Evolutionary conservation across 2,888 invertebrate species (phyloP), one percentile per base, ranked within the genome.

Genomic region (Iphiclides podalirius): DNA sequence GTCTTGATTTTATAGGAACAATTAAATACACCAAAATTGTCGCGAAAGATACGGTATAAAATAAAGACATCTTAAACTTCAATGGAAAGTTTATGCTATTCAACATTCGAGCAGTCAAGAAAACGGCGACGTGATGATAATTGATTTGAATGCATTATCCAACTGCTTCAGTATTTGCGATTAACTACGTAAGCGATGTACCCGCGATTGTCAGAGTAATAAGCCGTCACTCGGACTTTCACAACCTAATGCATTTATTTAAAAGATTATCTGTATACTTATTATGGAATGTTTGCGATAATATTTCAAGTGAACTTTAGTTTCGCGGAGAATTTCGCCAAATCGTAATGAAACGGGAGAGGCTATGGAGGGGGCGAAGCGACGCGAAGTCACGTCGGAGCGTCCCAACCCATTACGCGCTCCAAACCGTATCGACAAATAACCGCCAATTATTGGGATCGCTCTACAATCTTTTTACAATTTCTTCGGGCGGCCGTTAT

Each of bases 401-500:
- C 72, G 75, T 79, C 82, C 82, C 81, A 79, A 67, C 78, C 85
- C 84, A 87, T 87, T 87, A 87, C 79, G 66, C 76, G 84, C 75
- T 85, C 86, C 84, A 82, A 85, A 86, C 86, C 88, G 87, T 87
- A 88, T 88, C 88, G 87, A 81, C 86, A 79, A 84, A 82, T 86
- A 87, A 88, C 87, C 85, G 78, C 86, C 88, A 88, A 88, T 88
- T 88, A 88, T 87, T 87, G 83, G 31, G 81, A 81, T 79, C 79
- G 85, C 86, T 86, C 87, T 75, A 87, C 88, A 88, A 88, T 88
- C 88, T 88, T 88, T 88, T 87, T 86, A 88, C 88, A 87, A 88
- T 87, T 87, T 87, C 87, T 84, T 84, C 87, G 81, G 26, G 79
- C 73, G 73, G 66, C 80, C 79, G 87, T 88, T 88, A 88, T 88